Base-by-base conservation (phyloP, 1,140 invertebrate species). In the Drosophila pseudoobscura region DNA sequence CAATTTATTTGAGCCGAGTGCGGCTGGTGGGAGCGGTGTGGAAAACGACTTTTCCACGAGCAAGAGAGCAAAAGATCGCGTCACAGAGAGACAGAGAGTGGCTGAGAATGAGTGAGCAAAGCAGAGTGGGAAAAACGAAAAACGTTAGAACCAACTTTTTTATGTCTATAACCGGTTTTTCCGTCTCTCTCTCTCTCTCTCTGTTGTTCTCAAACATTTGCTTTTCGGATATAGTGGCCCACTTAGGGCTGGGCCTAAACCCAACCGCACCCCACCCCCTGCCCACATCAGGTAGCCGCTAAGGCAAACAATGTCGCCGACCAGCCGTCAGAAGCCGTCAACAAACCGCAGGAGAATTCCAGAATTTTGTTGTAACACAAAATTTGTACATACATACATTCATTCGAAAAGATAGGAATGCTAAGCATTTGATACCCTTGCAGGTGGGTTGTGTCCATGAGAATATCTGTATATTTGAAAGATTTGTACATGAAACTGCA, bases 1-100 rank as follows among this genome's bases (percentile, higher is more conserved):
- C 59, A 76, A 83, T 78, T 78, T 83, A 73, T 80, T 72, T 60
- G 54, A 66, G 49, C 43, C 66, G 59, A 35, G 49, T 78, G 53
- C 43, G 50, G 0, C 39, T 39, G 35, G 26, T n/a, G 68, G 44
- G 66, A 35, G 64, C 31, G 45, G 53, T 68, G 24, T 26, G 24
- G 24, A 26, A 26, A 26, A 26, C 24, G 5, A 24, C 24, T 26
- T 26, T 26, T 26, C 24, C 24, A 26, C 39, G 54, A 49, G 63
- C 43, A 50, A 43, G 56, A 26, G 54, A 57, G 72, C 35, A 45
- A 43, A 52, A 20, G 49, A 73, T 64, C 53, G 52, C 51, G 17
- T 17, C 50, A 35, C 17, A 4, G 35, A 29, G 43, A 61, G 57
- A 50, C 9, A 39, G 45, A 31, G 35, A 35, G 39, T 20, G 4